phyloP scores from a whole-genome alignment of 2,797 vertebrate genomes.

The Cyclopterus lumpus region DNA sequence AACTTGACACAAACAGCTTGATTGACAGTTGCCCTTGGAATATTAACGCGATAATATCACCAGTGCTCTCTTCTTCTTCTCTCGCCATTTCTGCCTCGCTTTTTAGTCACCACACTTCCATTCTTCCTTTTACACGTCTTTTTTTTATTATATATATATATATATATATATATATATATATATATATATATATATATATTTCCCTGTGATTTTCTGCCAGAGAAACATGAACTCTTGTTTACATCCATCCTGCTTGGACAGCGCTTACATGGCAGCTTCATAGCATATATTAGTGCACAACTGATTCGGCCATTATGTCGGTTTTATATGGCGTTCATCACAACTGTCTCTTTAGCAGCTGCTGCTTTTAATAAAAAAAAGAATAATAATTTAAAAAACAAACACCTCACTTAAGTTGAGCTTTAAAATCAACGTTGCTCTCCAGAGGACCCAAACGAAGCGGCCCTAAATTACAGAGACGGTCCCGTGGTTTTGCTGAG shows the following conservation, averaged over 20 bases:
- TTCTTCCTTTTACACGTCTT: not conserved
- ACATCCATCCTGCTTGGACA: not conserved
- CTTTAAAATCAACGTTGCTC: slow-evolving; percentile 38
- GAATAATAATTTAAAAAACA: not conserved
- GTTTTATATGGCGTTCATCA: slow-evolving; percentile 14
- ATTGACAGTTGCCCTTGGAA: slow-evolving; percentile 38
- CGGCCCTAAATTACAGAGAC: slow-evolving; percentile 36
- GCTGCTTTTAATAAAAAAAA: slow-evolving; percentile 19
- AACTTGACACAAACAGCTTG: slow-evolving; percentile 29
- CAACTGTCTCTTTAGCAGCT: not conserved
- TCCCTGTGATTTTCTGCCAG: not conserved
- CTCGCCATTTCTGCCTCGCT: slow-evolving; percentile 4
- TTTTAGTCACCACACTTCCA: not conserved
- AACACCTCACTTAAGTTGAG: slow-evolving; percentile 18
- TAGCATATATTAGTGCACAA: not conserved
- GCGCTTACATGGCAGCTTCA: not conserved
- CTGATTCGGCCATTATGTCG: slow-evolving; percentile 3
- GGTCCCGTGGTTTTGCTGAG: slow-evolving; percentile 38
- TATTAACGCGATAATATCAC: slow-evolving; percentile 47
- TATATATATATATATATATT: too few species aligned
- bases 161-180: too few species aligned
- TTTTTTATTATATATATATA: not conserved
- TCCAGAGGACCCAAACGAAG: slow-evolving; percentile 27
- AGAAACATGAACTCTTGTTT: not conserved
- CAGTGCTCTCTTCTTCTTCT: slow-evolving; percentile 15